Evolutionary conservation across 2,888 invertebrate genomes (phyloP), one percentile per base, ranked within the genome.

Genomic region (Eudemis profundana): DNA sequence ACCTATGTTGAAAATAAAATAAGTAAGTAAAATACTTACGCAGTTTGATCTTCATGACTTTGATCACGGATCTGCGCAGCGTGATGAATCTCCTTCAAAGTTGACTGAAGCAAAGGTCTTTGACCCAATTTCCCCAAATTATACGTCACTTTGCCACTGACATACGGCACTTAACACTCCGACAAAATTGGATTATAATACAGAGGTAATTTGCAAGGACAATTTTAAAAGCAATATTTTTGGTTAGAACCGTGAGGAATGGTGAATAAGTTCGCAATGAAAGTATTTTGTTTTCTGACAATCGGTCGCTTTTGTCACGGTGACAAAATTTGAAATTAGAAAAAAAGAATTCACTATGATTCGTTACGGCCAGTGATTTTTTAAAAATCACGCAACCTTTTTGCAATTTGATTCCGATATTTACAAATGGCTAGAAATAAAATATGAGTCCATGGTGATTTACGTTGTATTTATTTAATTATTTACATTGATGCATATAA

Each of bases 31-130:
- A 70, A 53, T 79, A 88, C 92, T 91, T 74, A 92, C 92, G 92
- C 83, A 92, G 79, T 84, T 91, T 91, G 77, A 92, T 92, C 86
- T 92, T 92, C 92, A 92, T 92, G 78, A 92, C 91, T 86, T 89
- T 90, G 75, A 92, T 92, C 83, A 91, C 90, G 72, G 92, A 91
- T 77, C 82, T 91, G 75, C 86, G 86, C 86, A 89, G 89, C 86
- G 87, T 91, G 90, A 79, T 83, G 82, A 84, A 49, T 79, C 85
- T 85, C 78, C 74, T 79, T 78, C 76, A 81, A 74, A 71, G 69
- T 76, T 51, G 46, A 59, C 46, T 15, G 53, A 65, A 65, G 50
- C 59, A 65, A 53, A 59, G 64, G 64, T 65, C 59, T 59, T 29
- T 59, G 59, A 65, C 64, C 64, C 23, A 59, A 65, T 65, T n/a